phyloP scores from a whole-genome alignment of 2,797 vertebrate genomes.

The Sebastes trivittatus region DNA sequence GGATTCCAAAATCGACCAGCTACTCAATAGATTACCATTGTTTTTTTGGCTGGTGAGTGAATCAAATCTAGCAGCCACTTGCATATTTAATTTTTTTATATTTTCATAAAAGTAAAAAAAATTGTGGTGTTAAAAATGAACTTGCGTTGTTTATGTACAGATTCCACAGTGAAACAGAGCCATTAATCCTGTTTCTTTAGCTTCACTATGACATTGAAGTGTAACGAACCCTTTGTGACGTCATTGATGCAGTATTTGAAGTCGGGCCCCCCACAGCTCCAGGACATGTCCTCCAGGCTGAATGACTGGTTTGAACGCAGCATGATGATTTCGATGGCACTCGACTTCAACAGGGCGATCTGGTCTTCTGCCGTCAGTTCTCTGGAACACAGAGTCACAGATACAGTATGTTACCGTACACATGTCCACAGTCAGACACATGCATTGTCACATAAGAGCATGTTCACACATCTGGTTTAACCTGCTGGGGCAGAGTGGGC shows the following conservation, averaged over 20 bases:
- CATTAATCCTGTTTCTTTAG: background rate
- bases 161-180: background rate
- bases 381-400: conserved; percentile 72
- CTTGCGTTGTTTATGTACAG: background rate
- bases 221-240: conserved; percentile 87
- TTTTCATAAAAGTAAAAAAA: too few species aligned
- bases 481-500: background rate
- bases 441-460: background rate
- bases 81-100: too few species aligned
- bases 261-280: conserved; percentile 91
- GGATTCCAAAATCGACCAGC: too few species aligned
- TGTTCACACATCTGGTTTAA: background rate
- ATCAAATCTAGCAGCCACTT: too few species aligned
- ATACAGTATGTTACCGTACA: background rate
- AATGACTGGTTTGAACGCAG: conserved; percentile 97
- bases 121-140: too few species aligned
- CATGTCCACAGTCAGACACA: background rate
- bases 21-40: too few species aligned
- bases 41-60: too few species aligned
- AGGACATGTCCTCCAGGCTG: conserved; percentile 94
- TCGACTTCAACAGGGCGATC: conserved; percentile 95
- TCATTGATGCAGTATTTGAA: conserved; percentile 93
- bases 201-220: background rate
- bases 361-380: conserved; percentile 94
- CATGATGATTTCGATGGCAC: conserved; percentile 98